Evolutionary conservation across 2,797 vertebrate species (phyloP), one percentile per base, ranked within the genome.

Genomic region (Tamandua tetradactyla): DNA sequence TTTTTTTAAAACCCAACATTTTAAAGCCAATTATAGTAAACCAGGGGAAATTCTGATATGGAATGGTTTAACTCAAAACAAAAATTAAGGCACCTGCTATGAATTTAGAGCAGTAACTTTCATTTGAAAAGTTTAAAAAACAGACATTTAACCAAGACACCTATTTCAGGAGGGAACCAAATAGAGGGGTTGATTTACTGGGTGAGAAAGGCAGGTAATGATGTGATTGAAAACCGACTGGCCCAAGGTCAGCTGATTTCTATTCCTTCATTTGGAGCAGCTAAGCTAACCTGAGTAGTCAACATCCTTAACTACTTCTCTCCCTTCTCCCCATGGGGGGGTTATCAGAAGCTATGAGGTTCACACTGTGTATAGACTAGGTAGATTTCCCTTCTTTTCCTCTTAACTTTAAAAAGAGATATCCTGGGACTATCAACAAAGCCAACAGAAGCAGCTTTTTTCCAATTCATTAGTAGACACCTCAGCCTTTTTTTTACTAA

Each of bases 41-140:
- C 42, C 75, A 81, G 90, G 40, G 74, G 84, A 42, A 11, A 44
- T 64, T 55, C 0, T 6, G 15, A 15, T 84, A 42, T 7, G 85
- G 91, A 96, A 96, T 1, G 4, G 72, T 93, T 13, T 12, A 25
- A 23, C 14, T 87, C n/a, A 71, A 93, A 92, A 71, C 87, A 97
- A 86, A 93, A 49, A 72, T 49, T 83, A 96, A 94, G 93, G 94
- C 96, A 94, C 93, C 55, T 3, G 85, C 96, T 91, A 87, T 93
- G 87, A 91, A 59, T 49, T 93, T 91, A 97, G 97, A 92, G 7
- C 1, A 93, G 69, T 91, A 74, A 49, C 40, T 97, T 57, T 18
- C 87, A 17, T 94, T 97, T 98, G 97, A 52, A 97, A 97, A 97
- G 97, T 97, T 95, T 97, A 75, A 79, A 82, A 84, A 87, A 92